phyloP scores from a whole-genome alignment of 2,113 vertebrate genomes.

The Hyla sarda region DNA sequence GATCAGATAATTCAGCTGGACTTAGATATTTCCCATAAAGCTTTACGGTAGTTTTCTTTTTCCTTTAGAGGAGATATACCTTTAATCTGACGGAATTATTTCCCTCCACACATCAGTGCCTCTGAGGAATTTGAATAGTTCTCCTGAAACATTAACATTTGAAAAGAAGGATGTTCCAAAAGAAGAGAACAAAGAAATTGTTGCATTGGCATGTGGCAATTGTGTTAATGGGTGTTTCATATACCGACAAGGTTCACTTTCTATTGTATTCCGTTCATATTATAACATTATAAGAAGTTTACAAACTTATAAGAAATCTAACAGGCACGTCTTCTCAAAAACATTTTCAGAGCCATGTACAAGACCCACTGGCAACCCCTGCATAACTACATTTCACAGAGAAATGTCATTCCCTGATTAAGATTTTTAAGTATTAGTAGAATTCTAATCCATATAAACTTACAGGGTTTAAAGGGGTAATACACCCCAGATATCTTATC shows the following conservation, averaged over 20 bases:
- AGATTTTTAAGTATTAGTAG: too few species aligned
- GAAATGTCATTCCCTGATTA: too few species aligned
- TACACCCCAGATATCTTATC: too few species aligned
- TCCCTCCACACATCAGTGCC: constrained; percentile 10
- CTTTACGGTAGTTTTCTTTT: not conserved
- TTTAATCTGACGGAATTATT: not conserved
- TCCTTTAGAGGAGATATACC: not conserved
- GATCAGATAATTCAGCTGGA: constrained; percentile 6
- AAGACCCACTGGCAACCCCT: too few species aligned
- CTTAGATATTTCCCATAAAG: not conserved
- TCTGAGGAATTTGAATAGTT: not conserved
- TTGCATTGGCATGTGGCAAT: not conserved
- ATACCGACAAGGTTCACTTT: not conserved
- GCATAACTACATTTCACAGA: too few species aligned
- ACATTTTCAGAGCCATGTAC: too few species aligned
- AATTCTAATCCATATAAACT: too few species aligned
- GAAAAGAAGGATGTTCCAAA: not conserved
- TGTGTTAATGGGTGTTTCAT: not conserved
- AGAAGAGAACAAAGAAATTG: not conserved
- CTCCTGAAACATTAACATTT: not conserved
- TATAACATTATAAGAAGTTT: too few species aligned
- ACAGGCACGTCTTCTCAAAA: too few species aligned
- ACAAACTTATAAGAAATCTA: too few species aligned
- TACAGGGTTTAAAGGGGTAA: too few species aligned
- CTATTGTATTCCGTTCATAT: not conserved